Evolutionary conservation across 2,797 vertebrate genomes (phyloP), one percentile per base, ranked within the genome.

Genomic region (Sebastiscus tertius): DNA sequence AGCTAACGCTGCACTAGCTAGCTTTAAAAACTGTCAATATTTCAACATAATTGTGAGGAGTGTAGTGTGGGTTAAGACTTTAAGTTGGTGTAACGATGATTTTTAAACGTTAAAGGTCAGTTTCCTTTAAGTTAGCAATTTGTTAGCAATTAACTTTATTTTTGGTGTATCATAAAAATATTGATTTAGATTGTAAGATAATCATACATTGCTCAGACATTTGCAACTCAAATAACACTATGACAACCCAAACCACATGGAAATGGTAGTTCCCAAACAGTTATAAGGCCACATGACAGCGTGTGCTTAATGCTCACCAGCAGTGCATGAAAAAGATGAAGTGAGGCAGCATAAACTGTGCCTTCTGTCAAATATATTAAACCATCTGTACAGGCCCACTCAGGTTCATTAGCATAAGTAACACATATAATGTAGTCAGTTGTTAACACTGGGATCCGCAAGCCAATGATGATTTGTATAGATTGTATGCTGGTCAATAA

Each of bases 311-410:
- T 72, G 62, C 66, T 72, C 66, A 68, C 24, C 34, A 63, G 72
- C 31, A 62, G 61, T 22, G 80, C 79, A 39, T 80, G 73, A 80
- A 75, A 56, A 69, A 10, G 68, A 82, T 46, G 77, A 31, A 79
- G 18, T 63, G 76, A 69, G 79, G 84, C 65, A 36, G 79, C 77
- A 72, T 66, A 75, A 75, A 58, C 36, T 60, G 26, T 13, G 29
- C 71, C 79, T 54, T 79, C 86, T 87, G 80, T 88, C 79, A 73
- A 22, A 77, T 31, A 26, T 61, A 73, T 85, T 34, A 71, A 78
- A 77, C 73, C 76, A 72, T 88, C 75, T 79, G 64, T 29, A 69
- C 49, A 52, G 27, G 13, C 49, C 16, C 55, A 64, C 22, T 52
- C n/a, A 7, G 54, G 20, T 22, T 31, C 56, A 72, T 67, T 65